phyloP scores from a whole-genome alignment of 2,888 invertebrate genomes.

The Melipona bicolor region DNA sequence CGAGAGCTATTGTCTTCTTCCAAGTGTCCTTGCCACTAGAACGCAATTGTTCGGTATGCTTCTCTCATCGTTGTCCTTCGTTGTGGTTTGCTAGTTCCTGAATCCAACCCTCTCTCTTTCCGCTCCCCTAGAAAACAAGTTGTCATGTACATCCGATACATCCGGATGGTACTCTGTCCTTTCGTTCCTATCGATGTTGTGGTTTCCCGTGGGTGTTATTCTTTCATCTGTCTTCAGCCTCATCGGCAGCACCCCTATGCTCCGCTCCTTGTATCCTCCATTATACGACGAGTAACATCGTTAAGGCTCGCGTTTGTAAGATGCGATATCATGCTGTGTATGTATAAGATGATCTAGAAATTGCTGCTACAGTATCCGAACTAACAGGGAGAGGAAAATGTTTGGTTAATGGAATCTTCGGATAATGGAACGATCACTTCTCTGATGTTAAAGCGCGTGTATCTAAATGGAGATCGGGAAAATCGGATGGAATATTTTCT shows the following conservation, averaged over 20 bases:
- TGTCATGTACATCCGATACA: not conserved
- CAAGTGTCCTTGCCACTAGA: conserved; percentile 45
- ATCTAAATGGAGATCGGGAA: too few relatives aligned
- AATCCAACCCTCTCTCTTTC: conserved; percentile 1
- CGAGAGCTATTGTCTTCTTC: conserved; percentile 52
- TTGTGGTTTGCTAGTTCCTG: conserved; percentile 48
- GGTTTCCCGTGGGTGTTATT: conserved; percentile 74
- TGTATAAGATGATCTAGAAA: conserved; percentile 30
- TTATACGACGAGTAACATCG: conserved; percentile 64
- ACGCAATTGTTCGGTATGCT: conserved; percentile 22
- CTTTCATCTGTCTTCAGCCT: conserved; percentile 54
- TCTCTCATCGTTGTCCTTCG: conserved; percentile 28
- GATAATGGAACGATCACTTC: too few relatives aligned
- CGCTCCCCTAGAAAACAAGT: not conserved
- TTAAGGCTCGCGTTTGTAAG: conserved; percentile 70
- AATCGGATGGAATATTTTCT: too few relatives aligned
- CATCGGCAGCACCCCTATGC: conserved; percentile 33
- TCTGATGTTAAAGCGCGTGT: too few relatives aligned
- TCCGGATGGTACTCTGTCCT: conserved; percentile 11
- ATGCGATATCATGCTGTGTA: conserved; percentile 16
- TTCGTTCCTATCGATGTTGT: conserved; percentile 80
- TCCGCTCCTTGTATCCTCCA: conserved; percentile 47
- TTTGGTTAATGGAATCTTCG: too few relatives aligned
- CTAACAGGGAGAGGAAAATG: too few relatives aligned
- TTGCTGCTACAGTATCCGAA: not conserved